phyloP scores from a whole-genome alignment of 2,113 vertebrate genomes.

The Dasyprocta punctata region DNA sequence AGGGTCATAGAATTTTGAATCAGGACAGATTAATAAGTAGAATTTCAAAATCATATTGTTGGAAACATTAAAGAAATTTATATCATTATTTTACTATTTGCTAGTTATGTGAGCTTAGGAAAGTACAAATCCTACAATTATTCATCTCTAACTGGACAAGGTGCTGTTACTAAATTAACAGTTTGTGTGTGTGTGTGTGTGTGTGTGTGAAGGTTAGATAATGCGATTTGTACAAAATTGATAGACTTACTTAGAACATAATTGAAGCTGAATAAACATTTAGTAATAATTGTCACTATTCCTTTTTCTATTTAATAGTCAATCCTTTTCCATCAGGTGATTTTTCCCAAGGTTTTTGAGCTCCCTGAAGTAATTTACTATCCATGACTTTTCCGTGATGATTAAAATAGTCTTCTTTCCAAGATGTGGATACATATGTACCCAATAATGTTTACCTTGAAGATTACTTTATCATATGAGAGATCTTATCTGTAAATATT shows the following conservation, averaged over 20 bases:
- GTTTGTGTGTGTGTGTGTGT: background rate
- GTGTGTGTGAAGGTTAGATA: background rate
- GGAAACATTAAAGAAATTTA: background rate
- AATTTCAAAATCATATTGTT: slow-evolving; percentile 24
- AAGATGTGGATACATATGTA: too few species aligned
- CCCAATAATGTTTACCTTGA: background rate
- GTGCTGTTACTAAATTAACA: background rate
- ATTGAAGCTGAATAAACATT: background rate
- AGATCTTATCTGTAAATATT: background rate
- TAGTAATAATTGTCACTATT: background rate
- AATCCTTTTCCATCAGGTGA: background rate
- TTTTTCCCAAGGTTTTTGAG: background rate
- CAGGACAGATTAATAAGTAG: background rate
- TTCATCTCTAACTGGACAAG: background rate
- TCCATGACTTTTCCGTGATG: background rate
- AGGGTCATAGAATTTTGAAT: background rate
- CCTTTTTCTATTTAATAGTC: fast-evolving
- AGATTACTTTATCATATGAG: background rate
- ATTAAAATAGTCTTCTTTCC: background rate
- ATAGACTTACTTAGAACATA: background rate
- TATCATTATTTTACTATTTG: background rate
- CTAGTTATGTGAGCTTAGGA: background rate
- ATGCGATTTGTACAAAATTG: background rate
- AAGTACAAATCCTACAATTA: background rate
- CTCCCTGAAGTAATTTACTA: background rate